Evolutionary conservation across 2,113 vertebrate species (phyloP).

Genomic region (Channa maculata): DNA sequence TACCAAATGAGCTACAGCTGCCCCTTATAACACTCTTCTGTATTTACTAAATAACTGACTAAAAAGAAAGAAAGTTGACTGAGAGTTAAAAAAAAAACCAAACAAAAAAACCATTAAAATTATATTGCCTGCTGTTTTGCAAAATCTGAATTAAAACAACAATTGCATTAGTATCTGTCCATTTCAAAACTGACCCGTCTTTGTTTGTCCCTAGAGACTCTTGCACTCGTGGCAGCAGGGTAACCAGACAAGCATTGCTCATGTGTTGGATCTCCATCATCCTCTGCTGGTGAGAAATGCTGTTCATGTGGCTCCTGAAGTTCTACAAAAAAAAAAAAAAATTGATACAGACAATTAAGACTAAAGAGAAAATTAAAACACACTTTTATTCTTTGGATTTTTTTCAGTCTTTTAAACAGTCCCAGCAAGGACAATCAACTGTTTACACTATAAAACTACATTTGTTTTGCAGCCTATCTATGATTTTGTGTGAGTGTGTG

Average conservation of each 20-base stretch:
- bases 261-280: conserved; percentile 94
- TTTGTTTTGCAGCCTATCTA: background rate
- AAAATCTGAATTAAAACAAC: background rate
- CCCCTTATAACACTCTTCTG: too few relatives aligned
- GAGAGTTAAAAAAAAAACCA: too few relatives aligned
- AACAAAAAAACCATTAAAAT: background rate
- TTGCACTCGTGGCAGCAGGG: conserved; percentile 90
- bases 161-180: background rate
- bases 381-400: too few relatives aligned
- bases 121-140: background rate
- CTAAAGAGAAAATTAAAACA: background rate
- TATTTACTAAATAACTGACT: background rate
- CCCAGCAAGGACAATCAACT: background rate
- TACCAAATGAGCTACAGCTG: too few relatives aligned
- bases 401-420: too few relatives aligned
- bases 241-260: conserved; percentile 93
- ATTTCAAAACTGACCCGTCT: conserved; percentile 81
- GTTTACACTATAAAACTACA: too few relatives aligned
- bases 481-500: background rate
- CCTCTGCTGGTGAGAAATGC: conserved; percentile 91
- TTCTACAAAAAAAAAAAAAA: conserved; percentile 78
- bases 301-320: conserved; percentile 93
- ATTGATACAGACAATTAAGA: too few relatives aligned
- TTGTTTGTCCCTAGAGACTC: conserved; percentile 84
- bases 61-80: too few relatives aligned